Evolutionary conservation across 2,888 invertebrate genomes (phyloP).

Genomic region (Thera obeliscata): DNA sequence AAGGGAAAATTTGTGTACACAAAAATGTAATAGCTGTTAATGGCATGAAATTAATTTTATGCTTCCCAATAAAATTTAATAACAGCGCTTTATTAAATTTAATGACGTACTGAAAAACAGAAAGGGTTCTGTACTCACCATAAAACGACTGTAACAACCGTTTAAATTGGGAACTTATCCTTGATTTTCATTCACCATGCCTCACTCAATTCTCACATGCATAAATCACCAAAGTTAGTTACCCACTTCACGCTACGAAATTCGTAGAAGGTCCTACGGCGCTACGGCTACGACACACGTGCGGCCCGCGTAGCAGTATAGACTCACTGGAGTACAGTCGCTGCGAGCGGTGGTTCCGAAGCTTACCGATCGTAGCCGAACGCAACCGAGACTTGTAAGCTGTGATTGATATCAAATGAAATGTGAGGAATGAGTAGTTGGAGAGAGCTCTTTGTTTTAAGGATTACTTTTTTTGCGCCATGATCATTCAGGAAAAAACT

Average conservation of each 20-base stretch:
- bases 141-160: constrained; percentile 59
- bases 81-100: constrained; percentile 35
- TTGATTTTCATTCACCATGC: constrained; percentile 57
- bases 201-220: constrained; percentile 55
- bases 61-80: constrained; percentile 28
- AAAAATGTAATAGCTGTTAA: neutral
- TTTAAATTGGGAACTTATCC: constrained; percentile 53
- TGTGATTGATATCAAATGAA: constrained; percentile 84
- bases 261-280: constrained; percentile 57
- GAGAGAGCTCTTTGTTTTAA: constrained; percentile 77
- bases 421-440: constrained; percentile 82
- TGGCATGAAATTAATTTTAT: constrained; percentile 25
- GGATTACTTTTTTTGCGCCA: constrained; percentile 68
- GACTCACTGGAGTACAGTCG: constrained; percentile 69
- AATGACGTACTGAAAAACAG: constrained; percentile 31
- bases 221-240: constrained; percentile 55
- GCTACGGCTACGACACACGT: constrained; percentile 69
- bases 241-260: constrained; percentile 54
- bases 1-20: neutral
- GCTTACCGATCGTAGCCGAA: constrained; percentile 66
- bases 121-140: constrained; percentile 60
- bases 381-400: constrained; percentile 70
- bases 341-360: constrained; percentile 67
- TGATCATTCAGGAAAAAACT: constrained; percentile 43
- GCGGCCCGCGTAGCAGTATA: constrained; percentile 67